Evolutionary conservation across 2,888 invertebrate genomes (phyloP).

Genomic region (Temnothorax rugatulus): DNA sequence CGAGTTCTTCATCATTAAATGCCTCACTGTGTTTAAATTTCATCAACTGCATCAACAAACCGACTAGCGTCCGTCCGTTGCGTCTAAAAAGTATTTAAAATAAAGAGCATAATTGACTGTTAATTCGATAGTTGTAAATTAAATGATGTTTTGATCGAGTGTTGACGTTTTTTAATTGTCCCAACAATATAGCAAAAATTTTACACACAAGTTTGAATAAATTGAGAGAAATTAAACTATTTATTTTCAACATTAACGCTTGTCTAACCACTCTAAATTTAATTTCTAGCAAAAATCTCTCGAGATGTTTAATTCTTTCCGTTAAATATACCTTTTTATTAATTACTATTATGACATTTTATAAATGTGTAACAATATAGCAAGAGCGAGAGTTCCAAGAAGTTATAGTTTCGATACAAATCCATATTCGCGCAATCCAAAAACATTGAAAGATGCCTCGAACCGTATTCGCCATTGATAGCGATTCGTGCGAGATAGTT

Average conservation of each 20-base stretch:
- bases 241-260: background rate
- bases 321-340: background rate
- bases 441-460: conserved; percentile 37
- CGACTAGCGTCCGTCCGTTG: background rate
- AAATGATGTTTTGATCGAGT: background rate
- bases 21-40: conserved; percentile 37
- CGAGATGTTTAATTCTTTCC: background rate
- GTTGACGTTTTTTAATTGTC: background rate
- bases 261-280: background rate
- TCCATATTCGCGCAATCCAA: conserved; percentile 5
- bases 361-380: background rate
- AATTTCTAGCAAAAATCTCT: background rate
- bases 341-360: background rate
- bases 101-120: background rate
- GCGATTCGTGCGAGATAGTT: conserved; percentile 48
- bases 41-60: background rate
- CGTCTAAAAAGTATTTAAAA: background rate
- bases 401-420: background rate
- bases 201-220: background rate
- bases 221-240: background rate
- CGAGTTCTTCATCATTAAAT: conserved; percentile 39
- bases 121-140: background rate
- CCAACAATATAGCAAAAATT: background rate
- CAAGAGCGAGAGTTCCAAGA: background rate
- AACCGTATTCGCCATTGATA: conserved; percentile 24